These are phyloP conservation scores for Magallana nippona DNA, from an alignment of 2,888 invertebrate genomes.

Conservation along the genomic window DNA sequence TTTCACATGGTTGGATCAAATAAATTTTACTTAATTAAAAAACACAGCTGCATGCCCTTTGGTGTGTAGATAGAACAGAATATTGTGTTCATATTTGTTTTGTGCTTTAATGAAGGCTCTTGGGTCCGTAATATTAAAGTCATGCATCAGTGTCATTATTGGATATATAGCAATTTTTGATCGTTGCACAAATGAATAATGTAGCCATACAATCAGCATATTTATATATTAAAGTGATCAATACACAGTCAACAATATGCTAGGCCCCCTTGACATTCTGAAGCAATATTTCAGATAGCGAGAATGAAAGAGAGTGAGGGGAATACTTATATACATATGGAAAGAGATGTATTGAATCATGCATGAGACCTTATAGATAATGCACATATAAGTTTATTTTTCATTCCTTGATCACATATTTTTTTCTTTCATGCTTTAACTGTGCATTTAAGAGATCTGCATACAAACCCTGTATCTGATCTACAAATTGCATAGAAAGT, in stretches of 20 bases:
- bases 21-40: conserved; percentile 11
- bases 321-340: not conserved
- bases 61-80: not conserved
- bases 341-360: not conserved
- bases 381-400: no score
- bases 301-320: not conserved
- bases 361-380: no score
- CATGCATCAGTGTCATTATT: not conserved
- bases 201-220: not conserved
- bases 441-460: no score
- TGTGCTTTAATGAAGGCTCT: not conserved
- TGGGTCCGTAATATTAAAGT: not conserved
- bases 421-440: no score
- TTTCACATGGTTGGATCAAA: not conserved
- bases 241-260: not conserved
- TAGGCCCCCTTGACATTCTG: not conserved
- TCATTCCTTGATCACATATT: no score
- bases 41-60: conserved; percentile 17
- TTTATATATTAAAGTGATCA: not conserved
- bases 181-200: not conserved
- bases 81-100: not conserved
- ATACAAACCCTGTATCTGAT: not conserved
- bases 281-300: not conserved
- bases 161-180: not conserved
- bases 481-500: not conserved